These are phyloP conservation scores for Pherbina coryleti DNA, from an alignment of 2,888 invertebrate genomes.

Conservation along the genomic window DNA sequence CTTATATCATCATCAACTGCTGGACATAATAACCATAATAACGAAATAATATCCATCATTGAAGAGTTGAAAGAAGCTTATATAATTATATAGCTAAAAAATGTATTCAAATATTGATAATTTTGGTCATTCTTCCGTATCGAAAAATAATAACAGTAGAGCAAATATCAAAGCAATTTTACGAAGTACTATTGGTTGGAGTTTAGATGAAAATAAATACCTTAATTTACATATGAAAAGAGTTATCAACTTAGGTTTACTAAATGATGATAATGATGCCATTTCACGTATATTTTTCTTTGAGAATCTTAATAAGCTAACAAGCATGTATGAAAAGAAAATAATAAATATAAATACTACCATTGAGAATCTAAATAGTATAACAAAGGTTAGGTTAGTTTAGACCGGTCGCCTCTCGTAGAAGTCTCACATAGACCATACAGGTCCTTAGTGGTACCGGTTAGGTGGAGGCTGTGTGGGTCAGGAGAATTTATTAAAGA, in stretches of 20 bases:
- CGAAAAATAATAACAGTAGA: background rate
- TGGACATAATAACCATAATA: constrained; percentile 38
- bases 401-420: too few relatives aligned
- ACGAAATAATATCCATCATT: too few relatives aligned
- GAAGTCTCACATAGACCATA: too few relatives aligned
- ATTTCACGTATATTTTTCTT: background rate
- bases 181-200: background rate
- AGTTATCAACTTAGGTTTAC: constrained; percentile 23
- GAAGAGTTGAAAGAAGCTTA: constrained; percentile 28
- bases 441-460: too few relatives aligned
- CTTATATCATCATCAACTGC: constrained; percentile 39
- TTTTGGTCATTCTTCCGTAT: constrained; percentile 19
- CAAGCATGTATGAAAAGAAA: background rate
- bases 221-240: constrained; percentile 9
- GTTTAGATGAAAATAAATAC: constrained; percentile 4
- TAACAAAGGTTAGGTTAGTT: too few relatives aligned
- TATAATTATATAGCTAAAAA: constrained; percentile 32
- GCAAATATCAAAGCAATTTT: background rate
- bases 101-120: constrained; percentile 27
- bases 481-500: too few relatives aligned
- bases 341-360: background rate
- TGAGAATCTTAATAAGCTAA: background rate
- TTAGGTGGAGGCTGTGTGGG: too few relatives aligned
- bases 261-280: constrained; percentile 24
- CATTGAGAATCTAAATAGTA: background rate